phyloP scores from a whole-genome alignment of 2,113 vertebrate species.

The Megaleporinus macrocephalus region DNA sequence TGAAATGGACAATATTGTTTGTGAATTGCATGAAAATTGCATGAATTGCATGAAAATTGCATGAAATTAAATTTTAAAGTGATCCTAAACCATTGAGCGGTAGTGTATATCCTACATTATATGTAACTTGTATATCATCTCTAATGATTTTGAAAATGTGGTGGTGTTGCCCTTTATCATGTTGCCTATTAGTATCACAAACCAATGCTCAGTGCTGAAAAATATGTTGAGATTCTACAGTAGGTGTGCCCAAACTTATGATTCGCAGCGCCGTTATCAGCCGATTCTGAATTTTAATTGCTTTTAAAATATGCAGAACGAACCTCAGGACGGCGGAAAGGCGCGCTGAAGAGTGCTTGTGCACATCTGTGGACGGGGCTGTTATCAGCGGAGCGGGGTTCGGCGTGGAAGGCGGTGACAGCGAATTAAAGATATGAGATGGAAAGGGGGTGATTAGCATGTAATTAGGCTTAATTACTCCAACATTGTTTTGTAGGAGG shows the following conservation, averaged over 20 bases:
- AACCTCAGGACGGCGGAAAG: neutral
- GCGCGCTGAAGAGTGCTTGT: conserved; percentile 3
- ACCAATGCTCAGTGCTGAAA: too few relatives aligned
- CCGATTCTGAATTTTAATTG: neutral
- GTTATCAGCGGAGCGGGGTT: conserved; percentile 53
- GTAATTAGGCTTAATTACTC: conserved; percentile 75
- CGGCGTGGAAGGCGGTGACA: conserved; percentile 39
- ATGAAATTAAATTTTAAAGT: too few relatives aligned
- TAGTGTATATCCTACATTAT: too few relatives aligned
- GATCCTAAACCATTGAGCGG: too few relatives aligned
- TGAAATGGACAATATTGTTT: too few relatives aligned
- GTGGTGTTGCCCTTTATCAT: too few relatives aligned
- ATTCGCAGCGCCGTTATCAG: neutral
- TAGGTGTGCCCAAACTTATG: neutral
- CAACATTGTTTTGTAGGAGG: conserved; percentile 76
- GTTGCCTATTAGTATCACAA: too few relatives aligned
- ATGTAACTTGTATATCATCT: too few relatives aligned
- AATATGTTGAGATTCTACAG: neutral
- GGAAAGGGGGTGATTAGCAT: conserved; percentile 73
- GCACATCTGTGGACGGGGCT: neutral
- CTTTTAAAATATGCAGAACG: neutral
- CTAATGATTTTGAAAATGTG: too few relatives aligned
- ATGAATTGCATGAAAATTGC: too few relatives aligned
- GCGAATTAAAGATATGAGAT: conserved; percentile 71
- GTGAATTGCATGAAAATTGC: too few relatives aligned